Base-by-base conservation (phyloP, 1,140 invertebrate genomes). In the Samia ricini region DNA sequence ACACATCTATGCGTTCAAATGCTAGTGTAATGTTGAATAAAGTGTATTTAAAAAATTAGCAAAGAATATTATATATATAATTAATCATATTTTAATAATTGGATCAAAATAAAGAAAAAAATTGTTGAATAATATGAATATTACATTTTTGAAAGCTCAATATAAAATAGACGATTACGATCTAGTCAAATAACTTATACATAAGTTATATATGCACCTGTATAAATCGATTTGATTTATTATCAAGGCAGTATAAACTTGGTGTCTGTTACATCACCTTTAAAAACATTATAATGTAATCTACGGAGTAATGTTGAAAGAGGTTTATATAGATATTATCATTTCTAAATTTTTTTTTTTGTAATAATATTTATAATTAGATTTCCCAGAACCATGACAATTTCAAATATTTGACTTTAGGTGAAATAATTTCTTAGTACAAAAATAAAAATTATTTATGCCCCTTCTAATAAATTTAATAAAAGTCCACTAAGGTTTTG, bases 111-210 rank as follows among this genome's bases (percentile, higher is more conserved):
- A 12, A 42, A 42, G n/a, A 42, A 42, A 42, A 15, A 12, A 42
- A 42, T 42, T 42, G 33, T 42, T 42, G 33, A 42, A 42, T 42
- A 42, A 42, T 42, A 42, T 42, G 33, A 12, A 42, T 42, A 42
- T 42, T 42, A 42, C 10, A 42, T 42, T 42, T 42, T 15, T 42
- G 33, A 42, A 42, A 42, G 33, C 33, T 42, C 33, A 42, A 42
- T 15, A 4, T 42, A 42, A 42, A 42, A 4, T 42, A 42, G 33
- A 42, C 33, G 33, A 42, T 42, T 42, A 42, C 33, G 33, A 42
- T 15, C 33, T 42, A 42, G 33, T 42, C 33, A 42, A 42, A 42
- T 42, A 29, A 29, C 33, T 42, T 42, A 12, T 12, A 42, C 1
- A n/a, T n/a, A n/a, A n/a, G 33, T 42, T 42, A 12, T 12, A 42